A percentile compares a stretch with the other conserved stretches of the same genome.
Evolutionary conservation across 37 sponge, comb jelly and placozoan genomes (phyloP).

Genomic region (Hormiphora californensis): DNA sequence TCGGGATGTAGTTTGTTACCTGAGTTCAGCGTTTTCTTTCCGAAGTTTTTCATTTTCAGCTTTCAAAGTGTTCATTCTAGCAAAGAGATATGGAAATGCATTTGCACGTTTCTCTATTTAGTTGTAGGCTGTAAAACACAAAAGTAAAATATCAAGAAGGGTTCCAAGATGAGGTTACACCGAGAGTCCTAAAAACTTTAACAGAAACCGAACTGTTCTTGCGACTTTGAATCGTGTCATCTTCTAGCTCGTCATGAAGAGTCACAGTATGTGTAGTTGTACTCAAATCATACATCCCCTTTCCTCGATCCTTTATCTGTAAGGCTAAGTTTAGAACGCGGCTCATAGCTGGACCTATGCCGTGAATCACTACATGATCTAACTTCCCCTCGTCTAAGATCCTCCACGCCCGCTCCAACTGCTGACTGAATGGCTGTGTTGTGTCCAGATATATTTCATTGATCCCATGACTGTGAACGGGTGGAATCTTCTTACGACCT

Average conservation of each 20-base stretch:
- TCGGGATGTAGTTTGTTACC: no score
- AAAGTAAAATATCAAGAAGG: no score
- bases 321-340: conserved; percentile 13
- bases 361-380: conserved; percentile 28
- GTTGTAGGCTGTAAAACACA: no score
- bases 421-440: conserved; percentile 44
- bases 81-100: no score
- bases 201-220: conserved; percentile 13
- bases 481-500: conserved; percentile 39
- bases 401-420: conserved; percentile 30
- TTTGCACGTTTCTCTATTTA: no score
- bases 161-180: no score
- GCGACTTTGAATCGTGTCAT: not conserved
- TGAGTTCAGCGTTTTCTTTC: no score
- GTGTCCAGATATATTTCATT: conserved; percentile 48
- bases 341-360: conserved; percentile 38
- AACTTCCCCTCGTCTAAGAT: conserved; percentile 29
- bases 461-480: conserved; percentile 17
- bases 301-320: conserved; percentile 10
- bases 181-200: conserved; percentile 8
- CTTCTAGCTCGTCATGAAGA: conserved; percentile 33
- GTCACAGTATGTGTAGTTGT: not conserved
- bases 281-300: conserved; percentile 21
- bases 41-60: no score
- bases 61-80: no score